Conservation (phyloP, 2,797 vertebrate species). For the Acanthurus lineatus region DNA sequence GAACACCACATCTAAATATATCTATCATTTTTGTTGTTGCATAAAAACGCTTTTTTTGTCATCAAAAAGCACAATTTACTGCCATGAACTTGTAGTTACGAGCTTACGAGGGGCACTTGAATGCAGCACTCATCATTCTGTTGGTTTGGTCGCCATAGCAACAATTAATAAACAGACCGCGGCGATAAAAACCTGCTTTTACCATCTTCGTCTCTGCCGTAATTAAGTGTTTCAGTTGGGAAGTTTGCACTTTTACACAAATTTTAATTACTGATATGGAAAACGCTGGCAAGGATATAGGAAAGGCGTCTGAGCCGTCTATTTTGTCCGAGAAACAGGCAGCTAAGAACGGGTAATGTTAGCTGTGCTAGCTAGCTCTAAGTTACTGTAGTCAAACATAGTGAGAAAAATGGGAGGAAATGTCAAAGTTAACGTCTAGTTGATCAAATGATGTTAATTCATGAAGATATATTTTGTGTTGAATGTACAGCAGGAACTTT, state of each 20-base stretch:
- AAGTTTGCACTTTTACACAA: neutral
- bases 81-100: fast-evolving
- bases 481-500: neutral
- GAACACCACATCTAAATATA: neutral
- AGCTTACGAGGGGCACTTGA: constrained; percentile 10
- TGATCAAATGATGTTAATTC: neutral
- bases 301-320: constrained; percentile 34
- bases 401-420: no score
- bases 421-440: neutral
- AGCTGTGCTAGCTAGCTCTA: neutral
- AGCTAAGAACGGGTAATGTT: constrained; percentile 61
- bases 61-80: no score
- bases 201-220: fast-evolving
- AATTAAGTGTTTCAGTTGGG: neutral
- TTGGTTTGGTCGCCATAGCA: constrained; percentile 56
- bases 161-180: constrained; percentile 41
- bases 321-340: constrained; percentile 68
- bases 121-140: constrained; percentile 20
- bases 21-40: no score
- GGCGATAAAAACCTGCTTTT: neutral
- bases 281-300: neutral
- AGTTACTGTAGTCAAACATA: neutral
- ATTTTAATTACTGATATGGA: constrained; percentile 44
- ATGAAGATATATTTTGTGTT: neutral
- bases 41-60: no score